Base-by-base conservation (phyloP, 2,113 vertebrate species). In the Pachyramphus minor region DNA sequence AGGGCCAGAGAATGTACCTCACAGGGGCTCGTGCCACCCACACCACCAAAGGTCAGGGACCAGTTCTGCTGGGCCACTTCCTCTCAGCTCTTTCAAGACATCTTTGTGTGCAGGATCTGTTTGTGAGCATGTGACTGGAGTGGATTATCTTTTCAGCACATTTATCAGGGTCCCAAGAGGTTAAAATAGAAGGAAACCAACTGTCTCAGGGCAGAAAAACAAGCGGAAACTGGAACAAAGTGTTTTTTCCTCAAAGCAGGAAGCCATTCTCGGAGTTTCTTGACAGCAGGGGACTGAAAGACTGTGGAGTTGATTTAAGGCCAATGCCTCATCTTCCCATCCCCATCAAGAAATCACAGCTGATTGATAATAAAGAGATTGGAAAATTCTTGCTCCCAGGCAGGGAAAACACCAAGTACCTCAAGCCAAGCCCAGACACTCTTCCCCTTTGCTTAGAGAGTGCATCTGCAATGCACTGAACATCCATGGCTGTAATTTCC, bases 221-320 rank as follows among this genome's bases (percentile, higher is more conserved):
- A 98, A 97, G 78, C 95, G 98, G 98, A 98, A 98, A 95, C 78
- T 39, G 76, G 92, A 79, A 97, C 94, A 96, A 97, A 86, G 93
- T 97, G 97, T 98, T 97, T 97, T 98, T 98, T 97, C 97, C 96
- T 96, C 58, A 96, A 97, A 98, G 97, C 98, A 97, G 98, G 98
- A 98, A 97, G 88, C 90, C 41, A 93, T 87, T 58, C 77, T 92
- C 91, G 3, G 90, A 72, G 89, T 97, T 98, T 98, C 96, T 98
- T 97, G 93, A 97, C 91, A 96, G 81, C 84, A 95, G 84, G 92
- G 88, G 59, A 93, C 63, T 94, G 84, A 96, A 94, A 90, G 91
- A 42, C 45, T 77, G 86, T 47, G 60, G 69, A 95, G 90, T 87
- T 98, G 98, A 98, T 98, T 97, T 98, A 98, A 98, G 91, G 91